Base-by-base conservation (phyloP, 1,140 invertebrate species). In the Conus betulinus region DNA sequence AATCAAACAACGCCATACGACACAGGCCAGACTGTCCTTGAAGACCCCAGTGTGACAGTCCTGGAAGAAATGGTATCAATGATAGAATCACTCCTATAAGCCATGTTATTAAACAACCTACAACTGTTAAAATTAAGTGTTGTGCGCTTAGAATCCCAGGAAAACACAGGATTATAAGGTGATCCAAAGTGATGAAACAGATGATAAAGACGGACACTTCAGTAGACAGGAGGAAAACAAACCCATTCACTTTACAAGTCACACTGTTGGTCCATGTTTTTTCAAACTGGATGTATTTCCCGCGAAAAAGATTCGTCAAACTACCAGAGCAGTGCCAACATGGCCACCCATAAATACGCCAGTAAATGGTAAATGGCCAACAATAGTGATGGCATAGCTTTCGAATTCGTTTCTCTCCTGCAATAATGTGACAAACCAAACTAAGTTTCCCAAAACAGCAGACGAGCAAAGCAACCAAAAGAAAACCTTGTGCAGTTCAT, bases 271-370 rank as follows among this genome's bases (percentile, higher is more conserved):
- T 90, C 93, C 93, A 94, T 15, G 81, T 20, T 3, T 78, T 84
- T 15, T 91, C 92, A 74, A 91, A 82, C 27, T 78, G 81, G 17
- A 90, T 84, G 79, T 94, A 94, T 3, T 51, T 81, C n/a, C 92
- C 93, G 5, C 91, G 87, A 87, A 39, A 87, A 90, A n/a, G 82
- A 23, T n/a, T 89, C 83, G 83, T 94, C 92, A n/a, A 4, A 92
- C 92, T 3, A 85, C 76, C 53, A 90, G 92, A 23, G 93, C 93
- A 20, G 93, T 92, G 20, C 91, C 85, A 55, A 94, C 52, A 71
- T 94, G 93, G 0, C 93, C 67, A 15, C 93, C 93, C 93, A 93
- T 94, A 13, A 91, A 27, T 3, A 93, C 85, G 76, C 93, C 92
- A 51, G 92, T 90, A 17, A 90, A 23, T 39, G 87, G 88, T 15